phyloP scores from a whole-genome alignment of 2,797 vertebrate genomes.

The Pantherophis alleghaniensis region DNA sequence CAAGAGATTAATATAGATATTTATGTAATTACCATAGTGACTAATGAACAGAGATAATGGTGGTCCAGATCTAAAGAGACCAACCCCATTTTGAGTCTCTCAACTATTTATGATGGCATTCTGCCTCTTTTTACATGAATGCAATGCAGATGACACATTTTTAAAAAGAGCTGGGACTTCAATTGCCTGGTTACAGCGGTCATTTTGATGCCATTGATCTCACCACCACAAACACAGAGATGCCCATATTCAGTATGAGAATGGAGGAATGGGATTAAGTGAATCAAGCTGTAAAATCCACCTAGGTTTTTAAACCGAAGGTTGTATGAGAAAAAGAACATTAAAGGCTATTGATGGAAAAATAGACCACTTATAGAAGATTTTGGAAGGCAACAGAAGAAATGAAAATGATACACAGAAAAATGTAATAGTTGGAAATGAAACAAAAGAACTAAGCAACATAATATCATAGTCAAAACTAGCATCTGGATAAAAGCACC shows the following conservation, averaged over 20 bases:
- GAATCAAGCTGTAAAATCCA: constrained; percentile 54
- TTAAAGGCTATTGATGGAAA: constrained; percentile 58
- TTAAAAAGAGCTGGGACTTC: background rate
- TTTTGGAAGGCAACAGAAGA: constrained; percentile 47
- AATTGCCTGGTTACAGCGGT: background rate
- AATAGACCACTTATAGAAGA: constrained; percentile 50
- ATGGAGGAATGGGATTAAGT: constrained; percentile 56
- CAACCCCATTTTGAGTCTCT: background rate
- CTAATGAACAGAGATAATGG: background rate
- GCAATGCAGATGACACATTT: background rate
- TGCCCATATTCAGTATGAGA: constrained; percentile 35
- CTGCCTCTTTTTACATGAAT: background rate
- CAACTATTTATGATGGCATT: background rate
- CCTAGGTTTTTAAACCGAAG: constrained; percentile 49
- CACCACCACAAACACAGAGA: background rate
- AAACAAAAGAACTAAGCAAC: constrained; percentile 34
- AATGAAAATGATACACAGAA: constrained; percentile 47
- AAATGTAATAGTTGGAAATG: constrained; percentile 42
- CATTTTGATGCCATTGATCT: background rate
- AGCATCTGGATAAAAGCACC: constrained; percentile 2
- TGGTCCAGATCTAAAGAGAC: background rate
- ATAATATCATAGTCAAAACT: background rate
- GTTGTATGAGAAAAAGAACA: constrained; percentile 30
- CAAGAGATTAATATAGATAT: background rate
- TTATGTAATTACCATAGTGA: background rate